Base-by-base conservation (phyloP, 2,888 invertebrate genomes). In the Caenorhabditis afra region DNA sequence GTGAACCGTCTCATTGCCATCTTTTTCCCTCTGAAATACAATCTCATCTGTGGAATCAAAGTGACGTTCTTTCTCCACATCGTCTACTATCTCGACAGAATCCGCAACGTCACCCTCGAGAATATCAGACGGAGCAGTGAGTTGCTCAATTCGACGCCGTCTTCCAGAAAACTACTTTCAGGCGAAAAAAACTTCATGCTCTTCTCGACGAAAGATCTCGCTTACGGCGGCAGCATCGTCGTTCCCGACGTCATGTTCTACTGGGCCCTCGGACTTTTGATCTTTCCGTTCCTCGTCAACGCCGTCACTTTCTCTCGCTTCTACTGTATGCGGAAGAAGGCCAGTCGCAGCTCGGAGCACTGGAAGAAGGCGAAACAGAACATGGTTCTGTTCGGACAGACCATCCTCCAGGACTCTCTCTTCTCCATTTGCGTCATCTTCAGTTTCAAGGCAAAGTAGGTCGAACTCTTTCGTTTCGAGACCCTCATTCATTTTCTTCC, bases 371-470 rank as follows among this genome's bases (percentile, higher is more conserved):
- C 68, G 2, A 59, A 61, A 18, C 14, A 44, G 41, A 68, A 68
- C 29, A 61, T 68, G 68, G 16, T 37, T 12, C 58, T 37, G 37
- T 68, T 68, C 16, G 10, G 35, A 10, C 68, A 68, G 16, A 68
- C 68, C 29, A 44, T 68, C 1, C 20, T 68, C 20, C 68, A 68
- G 45, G 68, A 68, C 14, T 59, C 68, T 10, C n/a, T 68, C 3
- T 68, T 68, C 37, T 68, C 68, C 1, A 41, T 68, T n/a, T 59
- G 44, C 8, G 59, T 61, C n/a, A 52, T 61, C n/a, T 59, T 44
- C 37, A 18, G 52, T 1, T 2, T 67, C 39, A 67, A 68, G 44
- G 35, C 52, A n/a, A 53, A 61, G 68, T 68, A 45, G 16, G 59
- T 45, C 4, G 5, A 22, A 14, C 11, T 11, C 49, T 12, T 16